Conservation (phyloP, 2,113 vertebrate species). For the Cinclus mexicanus region DNA sequence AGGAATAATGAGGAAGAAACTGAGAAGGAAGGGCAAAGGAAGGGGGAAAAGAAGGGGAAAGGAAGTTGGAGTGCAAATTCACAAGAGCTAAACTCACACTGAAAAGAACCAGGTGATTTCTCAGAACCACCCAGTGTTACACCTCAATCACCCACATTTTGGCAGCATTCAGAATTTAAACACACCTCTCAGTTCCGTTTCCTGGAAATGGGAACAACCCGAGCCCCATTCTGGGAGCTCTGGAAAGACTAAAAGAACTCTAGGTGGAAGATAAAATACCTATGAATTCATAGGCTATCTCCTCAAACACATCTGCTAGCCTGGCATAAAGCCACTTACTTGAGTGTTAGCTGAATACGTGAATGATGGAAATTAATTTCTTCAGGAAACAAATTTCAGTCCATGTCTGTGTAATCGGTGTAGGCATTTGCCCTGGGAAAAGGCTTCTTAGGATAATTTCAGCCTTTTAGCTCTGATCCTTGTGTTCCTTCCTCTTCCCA, state of each 20-base stretch:
- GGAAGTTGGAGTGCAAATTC: not conserved
- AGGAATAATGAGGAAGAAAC: not conserved
- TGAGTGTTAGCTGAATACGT: not conserved
- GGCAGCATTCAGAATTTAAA: not conserved
- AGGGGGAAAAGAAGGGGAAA: not conserved
- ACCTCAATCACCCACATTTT: not conserved
- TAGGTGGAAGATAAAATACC: not conserved
- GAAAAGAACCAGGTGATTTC: not conserved
- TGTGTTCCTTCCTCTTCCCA: not conserved
- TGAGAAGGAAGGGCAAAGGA: not conserved
- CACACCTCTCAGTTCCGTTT: not conserved
- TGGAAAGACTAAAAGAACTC: not conserved
- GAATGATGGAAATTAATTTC: not conserved
- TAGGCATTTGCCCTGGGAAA: not conserved
- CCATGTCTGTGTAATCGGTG: not conserved
- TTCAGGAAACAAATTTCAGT: not conserved
- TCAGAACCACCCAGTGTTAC: not conserved
- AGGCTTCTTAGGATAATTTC: not conserved
- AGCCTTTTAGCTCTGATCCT: not conserved
- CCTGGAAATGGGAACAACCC: not conserved
- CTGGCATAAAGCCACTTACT: not conserved
- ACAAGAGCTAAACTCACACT: not conserved
- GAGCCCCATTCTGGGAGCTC: not conserved
- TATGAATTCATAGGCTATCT: not conserved
- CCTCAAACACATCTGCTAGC: not conserved